phyloP scores from a whole-genome alignment of 1,140 invertebrate genomes.

The Drosophila nebulosa region DNA sequence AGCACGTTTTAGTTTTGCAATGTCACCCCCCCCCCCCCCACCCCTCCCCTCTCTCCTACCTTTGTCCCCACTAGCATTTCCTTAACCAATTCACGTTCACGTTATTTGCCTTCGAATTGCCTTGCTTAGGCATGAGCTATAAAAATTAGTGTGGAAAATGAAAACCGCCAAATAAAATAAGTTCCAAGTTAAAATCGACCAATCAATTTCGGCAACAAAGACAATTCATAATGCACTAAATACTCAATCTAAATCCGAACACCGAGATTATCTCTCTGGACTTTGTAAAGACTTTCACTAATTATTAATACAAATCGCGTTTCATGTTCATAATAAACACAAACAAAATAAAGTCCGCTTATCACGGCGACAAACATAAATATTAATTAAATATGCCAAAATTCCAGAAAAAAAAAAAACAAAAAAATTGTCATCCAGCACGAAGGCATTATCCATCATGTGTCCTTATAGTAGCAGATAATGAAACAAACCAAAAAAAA shows the following conservation, averaged over 20 bases:
- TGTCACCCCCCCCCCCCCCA: conserved; percentile 20
- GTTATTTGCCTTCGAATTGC: conserved; percentile 47
- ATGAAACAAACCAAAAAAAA: neutral
- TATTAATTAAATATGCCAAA: conserved; percentile 24
- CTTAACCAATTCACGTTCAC: neutral
- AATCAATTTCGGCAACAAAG: too few species aligned
- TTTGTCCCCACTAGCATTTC: neutral
- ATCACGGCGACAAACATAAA: conserved; percentile 15
- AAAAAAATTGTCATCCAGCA: conserved; percentile 10
- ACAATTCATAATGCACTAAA: neutral
- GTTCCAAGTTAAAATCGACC: too few species aligned
- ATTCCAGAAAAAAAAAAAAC: too few species aligned
- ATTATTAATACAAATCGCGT: neutral
- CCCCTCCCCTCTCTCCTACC: too few species aligned
- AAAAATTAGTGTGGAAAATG: conserved; percentile 46
- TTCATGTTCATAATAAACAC: neutral
- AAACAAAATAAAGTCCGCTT: neutral
- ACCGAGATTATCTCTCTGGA: too few species aligned
- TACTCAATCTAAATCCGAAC: too few species aligned
- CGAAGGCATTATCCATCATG: conserved; percentile 35
- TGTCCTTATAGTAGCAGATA: conserved; percentile 13
- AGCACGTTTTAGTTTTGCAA: conserved; percentile 38
- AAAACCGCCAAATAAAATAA: conserved; percentile 10
- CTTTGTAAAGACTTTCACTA: neutral
- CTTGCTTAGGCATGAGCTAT: conserved; percentile 47